A percentile compares a stretch with the other conserved stretches of the same genome.
These are phyloP conservation scores for Diplosoma virens DNA, from an alignment of 23 tunicate species.

Conservation along the genomic window DNA sequence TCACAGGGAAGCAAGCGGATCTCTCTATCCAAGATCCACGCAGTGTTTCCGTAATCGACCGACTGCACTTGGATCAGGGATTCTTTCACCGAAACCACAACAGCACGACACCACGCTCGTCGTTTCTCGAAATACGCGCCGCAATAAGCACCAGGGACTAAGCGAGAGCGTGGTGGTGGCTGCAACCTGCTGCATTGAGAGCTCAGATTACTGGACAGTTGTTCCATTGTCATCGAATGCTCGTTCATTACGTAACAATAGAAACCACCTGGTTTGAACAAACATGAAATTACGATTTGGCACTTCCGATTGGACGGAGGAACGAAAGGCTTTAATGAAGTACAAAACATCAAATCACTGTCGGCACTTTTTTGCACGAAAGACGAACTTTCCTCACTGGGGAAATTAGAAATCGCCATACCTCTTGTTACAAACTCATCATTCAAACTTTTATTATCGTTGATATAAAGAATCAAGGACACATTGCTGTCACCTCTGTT, in stretches of 20 bases:
- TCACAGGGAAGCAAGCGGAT: constrained; percentile 13
- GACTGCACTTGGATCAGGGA: constrained; percentile 9
- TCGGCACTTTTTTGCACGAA: no score
- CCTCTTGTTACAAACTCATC: constrained; percentile 11
- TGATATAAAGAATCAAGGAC: neutral
- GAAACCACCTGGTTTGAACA: constrained; percentile 1
- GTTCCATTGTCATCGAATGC: neutral
- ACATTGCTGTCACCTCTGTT: neutral
- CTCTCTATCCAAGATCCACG: neutral
- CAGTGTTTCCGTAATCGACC: constrained; percentile 56
- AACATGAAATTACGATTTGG: neutral
- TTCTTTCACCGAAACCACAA: neutral
- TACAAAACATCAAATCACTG: no score
- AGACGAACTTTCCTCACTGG: no score
- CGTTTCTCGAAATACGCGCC: constrained; percentile 38
- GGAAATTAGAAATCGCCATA: no score
- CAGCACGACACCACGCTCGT: constrained; percentile 49
- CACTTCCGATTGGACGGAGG: neutral
- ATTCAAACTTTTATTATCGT: constrained; percentile 4
- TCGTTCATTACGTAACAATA: constrained; percentile 27
- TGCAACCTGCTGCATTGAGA: neutral
- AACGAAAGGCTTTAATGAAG: neutral
- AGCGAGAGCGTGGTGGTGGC: neutral
- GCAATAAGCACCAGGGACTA: constrained; percentile 21
- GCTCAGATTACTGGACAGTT: neutral